A percentile compares a stretch with the other conserved stretches of the same genome.
phyloP scores from a whole-genome alignment of 2,888 invertebrate species.

The Aelia acuminata region DNA sequence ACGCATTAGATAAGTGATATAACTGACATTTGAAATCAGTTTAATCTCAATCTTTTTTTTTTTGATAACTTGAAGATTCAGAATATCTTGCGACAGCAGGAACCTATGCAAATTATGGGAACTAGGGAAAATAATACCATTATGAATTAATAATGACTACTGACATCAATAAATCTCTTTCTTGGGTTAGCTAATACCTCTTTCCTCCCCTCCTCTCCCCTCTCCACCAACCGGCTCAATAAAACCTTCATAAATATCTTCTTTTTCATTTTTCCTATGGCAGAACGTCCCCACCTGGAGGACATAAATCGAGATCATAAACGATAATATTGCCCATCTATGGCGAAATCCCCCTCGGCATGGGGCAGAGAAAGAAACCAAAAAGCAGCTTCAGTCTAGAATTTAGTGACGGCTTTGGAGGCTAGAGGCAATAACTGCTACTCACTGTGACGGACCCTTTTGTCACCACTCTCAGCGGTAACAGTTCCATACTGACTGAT shows the following conservation, averaged over 20 bases:
- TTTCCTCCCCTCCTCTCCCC: background rate
- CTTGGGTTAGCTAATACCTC: background rate
- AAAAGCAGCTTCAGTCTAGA: slow-evolving; percentile 1
- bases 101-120: background rate
- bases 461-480: background rate
- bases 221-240: background rate
- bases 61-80: no score
- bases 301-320: slow-evolving; percentile 33
- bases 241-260: slow-evolving; percentile 29
- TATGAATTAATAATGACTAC: background rate
- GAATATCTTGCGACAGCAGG: background rate
- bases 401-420: slow-evolving; percentile 42
- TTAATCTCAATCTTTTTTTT: no score
- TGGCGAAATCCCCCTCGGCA: background rate
- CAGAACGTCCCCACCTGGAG: background rate
- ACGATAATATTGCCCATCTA: slow-evolving; percentile 24
- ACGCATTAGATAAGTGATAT: no score
- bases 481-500: background rate
- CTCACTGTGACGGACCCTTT: background rate
- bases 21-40: no score
- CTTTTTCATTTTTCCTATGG: background rate
- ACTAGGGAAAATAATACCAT: background rate
- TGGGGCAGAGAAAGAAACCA: slow-evolving; percentile 16
- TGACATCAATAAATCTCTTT: background rate
- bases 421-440: background rate